A percentile compares a stretch with the other conserved stretches of the same genome.
Evolutionary conservation across 2,888 invertebrate species (phyloP).

Genomic region (Tipula lateralis): DNA sequence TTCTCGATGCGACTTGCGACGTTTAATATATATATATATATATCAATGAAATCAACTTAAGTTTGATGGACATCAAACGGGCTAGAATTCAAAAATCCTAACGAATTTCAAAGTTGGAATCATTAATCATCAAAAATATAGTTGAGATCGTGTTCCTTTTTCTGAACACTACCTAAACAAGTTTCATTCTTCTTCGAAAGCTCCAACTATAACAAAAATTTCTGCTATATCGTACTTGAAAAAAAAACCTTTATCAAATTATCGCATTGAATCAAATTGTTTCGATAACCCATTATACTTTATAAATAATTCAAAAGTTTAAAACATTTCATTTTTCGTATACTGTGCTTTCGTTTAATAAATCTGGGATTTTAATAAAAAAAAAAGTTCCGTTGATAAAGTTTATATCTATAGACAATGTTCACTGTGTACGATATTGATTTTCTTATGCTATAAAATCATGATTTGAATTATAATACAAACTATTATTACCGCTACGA

Average conservation of each 20-base stretch:
- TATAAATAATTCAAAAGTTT: background rate
- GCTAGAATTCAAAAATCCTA: too few species aligned
- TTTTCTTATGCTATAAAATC: background rate
- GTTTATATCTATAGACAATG: background rate
- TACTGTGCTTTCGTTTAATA: background rate
- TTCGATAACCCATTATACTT: background rate
- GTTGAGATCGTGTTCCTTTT: too few species aligned
- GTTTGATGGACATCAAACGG: too few species aligned
- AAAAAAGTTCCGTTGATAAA: background rate
- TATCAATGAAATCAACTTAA: too few species aligned
- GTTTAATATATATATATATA: too few species aligned
- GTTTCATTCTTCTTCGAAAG: too few species aligned
- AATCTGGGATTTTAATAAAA: background rate
- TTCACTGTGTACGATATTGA: background rate
- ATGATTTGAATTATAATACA: background rate
- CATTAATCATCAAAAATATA: too few species aligned
- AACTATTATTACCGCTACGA: background rate
- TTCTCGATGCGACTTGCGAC: too few species aligned
- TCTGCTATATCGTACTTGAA: background rate
- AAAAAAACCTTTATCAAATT: background rate
- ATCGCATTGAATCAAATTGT: background rate
- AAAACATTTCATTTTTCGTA: background rate
- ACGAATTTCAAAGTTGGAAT: too few species aligned
- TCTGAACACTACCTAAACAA: too few species aligned
- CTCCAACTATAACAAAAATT: too few species aligned